phyloP scores from a whole-genome alignment of 1,140 invertebrate species.

The Drosophila murphyi region DNA sequence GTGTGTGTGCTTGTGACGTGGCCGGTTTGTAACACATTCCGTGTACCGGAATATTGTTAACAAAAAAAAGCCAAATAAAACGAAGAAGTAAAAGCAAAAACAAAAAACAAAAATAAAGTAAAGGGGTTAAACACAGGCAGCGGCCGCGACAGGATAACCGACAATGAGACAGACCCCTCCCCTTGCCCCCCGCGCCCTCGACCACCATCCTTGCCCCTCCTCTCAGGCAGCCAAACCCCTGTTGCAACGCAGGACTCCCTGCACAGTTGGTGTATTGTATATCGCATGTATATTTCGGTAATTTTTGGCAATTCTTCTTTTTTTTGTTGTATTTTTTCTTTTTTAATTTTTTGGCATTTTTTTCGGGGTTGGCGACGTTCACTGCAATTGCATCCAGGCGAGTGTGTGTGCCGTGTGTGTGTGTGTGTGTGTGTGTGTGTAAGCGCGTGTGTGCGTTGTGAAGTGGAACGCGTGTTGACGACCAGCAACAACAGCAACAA shows the following conservation, averaged over 20 bases:
- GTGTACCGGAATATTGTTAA: slow-evolving; percentile 29
- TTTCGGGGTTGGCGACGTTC: slow-evolving; percentile 60
- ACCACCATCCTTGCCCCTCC: too few relatives aligned
- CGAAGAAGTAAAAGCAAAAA: slow-evolving; percentile 1
- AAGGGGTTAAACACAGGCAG: slow-evolving; percentile 48
- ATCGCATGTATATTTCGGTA: slow-evolving; percentile 60
- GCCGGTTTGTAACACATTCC: slow-evolving; percentile 54
- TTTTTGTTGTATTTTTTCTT: slow-evolving; percentile 31
- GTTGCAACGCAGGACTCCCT: slow-evolving; percentile 7
- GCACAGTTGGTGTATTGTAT: slow-evolving; percentile 32
- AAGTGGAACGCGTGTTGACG: slow-evolving; percentile 71
- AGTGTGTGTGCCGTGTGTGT: slow-evolving; percentile 5
- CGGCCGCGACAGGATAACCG: slow-evolving; percentile 51
- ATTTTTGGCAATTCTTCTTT: slow-evolving; percentile 66
- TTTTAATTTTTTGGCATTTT: slow-evolving; percentile 36
- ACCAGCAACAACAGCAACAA: slow-evolving; percentile 16
- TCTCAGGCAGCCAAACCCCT: slow-evolving; percentile 11
- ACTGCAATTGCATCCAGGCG: slow-evolving; percentile 70
- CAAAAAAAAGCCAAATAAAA: slow-evolving; percentile 1
- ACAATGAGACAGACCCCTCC: slow-evolving; percentile 31
- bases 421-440: slow-evolving; percentile 45
- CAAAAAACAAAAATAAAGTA: slow-evolving; percentile 21
- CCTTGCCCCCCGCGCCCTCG: background rate
- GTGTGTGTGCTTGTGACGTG: slow-evolving; percentile 28
- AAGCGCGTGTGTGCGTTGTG: slow-evolving; percentile 64